Base-by-base conservation (phyloP, 2,797 vertebrate genomes). In the Arnoldichthys spilopterus region DNA sequence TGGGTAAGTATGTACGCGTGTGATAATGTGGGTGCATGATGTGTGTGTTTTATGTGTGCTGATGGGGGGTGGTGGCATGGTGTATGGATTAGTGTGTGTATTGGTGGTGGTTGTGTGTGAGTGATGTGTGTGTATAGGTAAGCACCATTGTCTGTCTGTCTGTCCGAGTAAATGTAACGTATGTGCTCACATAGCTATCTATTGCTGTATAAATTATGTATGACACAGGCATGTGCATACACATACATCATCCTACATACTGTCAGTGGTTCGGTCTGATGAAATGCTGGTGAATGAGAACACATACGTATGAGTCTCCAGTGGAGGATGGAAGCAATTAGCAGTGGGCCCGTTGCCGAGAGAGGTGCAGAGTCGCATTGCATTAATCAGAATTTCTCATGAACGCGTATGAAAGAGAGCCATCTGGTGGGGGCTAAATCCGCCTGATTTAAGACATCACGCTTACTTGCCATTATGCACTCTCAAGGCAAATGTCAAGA, bases 241-340 rank as follows among this genome's bases (percentile, higher is more conserved):
- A 26, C 56, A 78, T 72, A 56, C 72, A 84, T 83, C 71, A 84
- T 84, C 77, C 37, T 28, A 24, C 72, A 3, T 13, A 12, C 43
- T 37, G 56, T 22, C 47, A 30, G 28, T 30, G 47, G 30, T 58
- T 77, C 59, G 2, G 32, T 63, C 20, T 45, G 22, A 63, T 59
- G 64, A 59, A 73, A 81, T 53, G 63, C 43, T 56, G 74, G 34
- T 79, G 71, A 70, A 81, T 71, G 54, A 58, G 24, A 76, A 32
- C 47, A 68, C 76, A 58, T 67, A 73, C 66, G n/a, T n/a, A 73
- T 79, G 70, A 72, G 83, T 83, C 28, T 86, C 61, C 81, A 76
- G 45, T 69, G 70, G 69, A 81, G 74, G 84, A 87, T 85, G 81
- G 83, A 86, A 85, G 76, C 77, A 89, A 89, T 91, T 89, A 90